Base-by-base conservation (phyloP, 2,113 vertebrate genomes). In the Caranx ignobilis region DNA sequence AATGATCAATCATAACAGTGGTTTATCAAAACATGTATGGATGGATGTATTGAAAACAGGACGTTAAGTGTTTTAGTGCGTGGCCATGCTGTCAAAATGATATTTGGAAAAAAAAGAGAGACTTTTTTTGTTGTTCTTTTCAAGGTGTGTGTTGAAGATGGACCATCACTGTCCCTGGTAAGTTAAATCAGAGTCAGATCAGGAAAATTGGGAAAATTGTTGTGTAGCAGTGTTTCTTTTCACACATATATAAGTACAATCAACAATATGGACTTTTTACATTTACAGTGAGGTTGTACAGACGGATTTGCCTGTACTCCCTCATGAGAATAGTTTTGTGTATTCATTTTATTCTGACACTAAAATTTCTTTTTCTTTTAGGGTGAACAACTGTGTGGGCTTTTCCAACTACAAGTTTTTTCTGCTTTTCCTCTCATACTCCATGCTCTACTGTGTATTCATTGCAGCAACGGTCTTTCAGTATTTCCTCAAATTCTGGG, bases 391-490 rank as follows among this genome's bases (percentile, higher is more conserved):
- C 95, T 99, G 98, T 89, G 96, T 99, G 87, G 97, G 98, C 79
- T 99, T 98, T 94, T 97, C 98, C 88, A 99, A 99, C 96, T 99
- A 99, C 95, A 99, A 99, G 95, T 99, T 97, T 92, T 99, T 99
- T 88, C 96, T 99, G 59, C 96, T 99, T 45, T 99, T 99, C 92
- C 95, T 99, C 86, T 96, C 96, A 67, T 99, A 99, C 94, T 97
- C 98, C 74, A 95, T 99, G 94, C 69, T 99, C 77, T 99, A 99
- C 93, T 99, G 97, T 85, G 79, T 98, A 57, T 98, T 96, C 87
- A 97, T 99, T 65, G 95, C 96, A 45, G 95, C 96, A 65, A 98
- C 97, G 6, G 97, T 97, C 87, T 97, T 98, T 94, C 96, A 95
- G 93, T 99, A 99, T 95, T 99, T 99, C 94, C 93, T 99, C 91